A percentile compares a stretch with the other conserved stretches of the same genome.
Conservation (phyloP, 2,797 vertebrate genomes). For the Dromococcyx pavoninus region DNA sequence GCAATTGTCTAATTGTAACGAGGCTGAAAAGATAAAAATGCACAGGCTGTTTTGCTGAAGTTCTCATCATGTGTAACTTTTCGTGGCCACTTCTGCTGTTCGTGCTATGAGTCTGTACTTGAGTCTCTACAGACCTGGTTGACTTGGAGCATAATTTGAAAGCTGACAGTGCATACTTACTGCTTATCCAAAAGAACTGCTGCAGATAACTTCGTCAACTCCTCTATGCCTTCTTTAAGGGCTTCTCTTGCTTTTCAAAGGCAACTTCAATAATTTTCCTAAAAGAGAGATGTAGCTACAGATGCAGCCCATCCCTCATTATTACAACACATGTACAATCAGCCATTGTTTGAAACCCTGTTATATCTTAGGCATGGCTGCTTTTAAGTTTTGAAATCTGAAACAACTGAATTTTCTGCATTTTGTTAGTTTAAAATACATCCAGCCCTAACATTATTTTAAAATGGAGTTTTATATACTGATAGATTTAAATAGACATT, state of each 20-base stretch:
- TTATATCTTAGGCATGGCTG: constrained; percentile 7
- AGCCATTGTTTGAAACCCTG: constrained; percentile 26
- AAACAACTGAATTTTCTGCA: constrained; percentile 16
- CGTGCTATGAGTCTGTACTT: not conserved
- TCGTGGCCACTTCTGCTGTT: not conserved
- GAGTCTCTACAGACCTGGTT: not conserved
- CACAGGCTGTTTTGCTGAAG: not conserved
- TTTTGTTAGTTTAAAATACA: constrained; percentile 29
- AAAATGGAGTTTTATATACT: not conserved
- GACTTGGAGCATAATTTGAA: not conserved
- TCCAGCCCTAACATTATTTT: not conserved
- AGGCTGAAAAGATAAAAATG: constrained; percentile 23
- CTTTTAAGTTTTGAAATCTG: constrained; percentile 10
- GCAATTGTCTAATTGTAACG: constrained; percentile 30
- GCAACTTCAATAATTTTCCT: constrained; percentile 8
- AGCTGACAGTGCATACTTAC: constrained; percentile 23
- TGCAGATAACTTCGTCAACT: not conserved
- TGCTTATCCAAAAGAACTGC: constrained; percentile 33
- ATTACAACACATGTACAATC: constrained; percentile 30
- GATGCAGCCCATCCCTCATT: not conserved
- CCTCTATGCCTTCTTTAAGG: constrained; percentile 26
- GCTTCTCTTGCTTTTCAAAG: not conserved
- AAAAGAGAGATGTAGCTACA: not conserved
- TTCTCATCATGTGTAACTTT: not conserved
- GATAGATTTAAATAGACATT: constrained; percentile 2